Conservation (phyloP, 2,797 vertebrate species). For the Peromyscus eremicus region DNA sequence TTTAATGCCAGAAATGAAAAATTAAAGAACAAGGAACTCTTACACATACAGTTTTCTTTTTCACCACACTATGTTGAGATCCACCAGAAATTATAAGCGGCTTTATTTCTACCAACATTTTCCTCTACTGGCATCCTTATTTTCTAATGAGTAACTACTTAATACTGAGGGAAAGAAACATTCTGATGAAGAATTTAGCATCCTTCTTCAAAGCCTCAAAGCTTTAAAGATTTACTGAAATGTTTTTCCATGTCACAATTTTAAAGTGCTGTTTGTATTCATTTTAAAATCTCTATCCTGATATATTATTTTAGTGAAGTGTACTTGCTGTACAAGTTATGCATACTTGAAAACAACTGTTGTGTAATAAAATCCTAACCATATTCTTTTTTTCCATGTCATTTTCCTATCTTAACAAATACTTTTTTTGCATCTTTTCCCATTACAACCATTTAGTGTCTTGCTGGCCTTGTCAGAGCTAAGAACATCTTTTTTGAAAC, state of each 20-base stretch:
- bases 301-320: conserved; percentile 44
- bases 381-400: background rate
- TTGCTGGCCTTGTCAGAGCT: background rate
- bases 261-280: conserved; percentile 49
- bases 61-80: background rate
- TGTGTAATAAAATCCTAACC: conserved; percentile 28
- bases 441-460: background rate
- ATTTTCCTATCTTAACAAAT: conserved; percentile 4
- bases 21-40: background rate
- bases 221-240: background rate
- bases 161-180: conserved; percentile 40
- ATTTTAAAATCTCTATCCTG: conserved; percentile 40
- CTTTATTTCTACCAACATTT: conserved; percentile 33
- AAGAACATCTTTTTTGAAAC: conserved; percentile 46
- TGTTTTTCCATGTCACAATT: conserved; percentile 42
- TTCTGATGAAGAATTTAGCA: conserved; percentile 43
- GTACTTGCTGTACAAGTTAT: conserved; percentile 47
- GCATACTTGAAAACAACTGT: conserved; percentile 10
- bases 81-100: conserved; percentile 32
- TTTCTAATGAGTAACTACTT: conserved; percentile 66
- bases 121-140: conserved; percentile 21
- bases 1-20: conserved; percentile 55
- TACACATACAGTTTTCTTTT: conserved; percentile 53
- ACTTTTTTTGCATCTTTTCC: background rate
- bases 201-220: background rate